Percentiles rank a stretch among this genome's conserved stretches.
phyloP scores from a whole-genome alignment of 1,140 invertebrate genomes.

The Camponotus pennsylvanicus region DNA sequence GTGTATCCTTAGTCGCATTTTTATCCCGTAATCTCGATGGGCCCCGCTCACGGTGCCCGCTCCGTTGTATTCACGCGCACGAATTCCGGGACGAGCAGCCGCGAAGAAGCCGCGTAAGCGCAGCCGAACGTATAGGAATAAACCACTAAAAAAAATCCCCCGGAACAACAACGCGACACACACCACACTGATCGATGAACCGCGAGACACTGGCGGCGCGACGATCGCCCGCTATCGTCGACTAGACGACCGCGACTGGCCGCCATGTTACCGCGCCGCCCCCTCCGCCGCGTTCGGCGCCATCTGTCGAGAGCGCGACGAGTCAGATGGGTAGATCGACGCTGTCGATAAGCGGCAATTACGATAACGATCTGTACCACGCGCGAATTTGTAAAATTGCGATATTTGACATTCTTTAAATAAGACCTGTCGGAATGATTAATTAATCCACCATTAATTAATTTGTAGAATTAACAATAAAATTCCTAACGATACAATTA shows the following conservation, averaged over 20 bases:
- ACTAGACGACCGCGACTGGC: constrained; percentile 27
- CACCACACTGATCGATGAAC: constrained; percentile 83
- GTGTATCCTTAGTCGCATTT: constrained; percentile 82
- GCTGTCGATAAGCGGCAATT: neutral
- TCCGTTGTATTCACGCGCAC: constrained; percentile 53
- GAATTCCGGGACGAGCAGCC: constrained; percentile 16
- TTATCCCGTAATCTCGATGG: constrained; percentile 61
- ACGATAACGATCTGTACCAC: neutral
- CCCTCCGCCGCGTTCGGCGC: neutral
- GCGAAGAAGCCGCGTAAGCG: constrained; percentile 27
- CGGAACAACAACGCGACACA: constrained; percentile 81
- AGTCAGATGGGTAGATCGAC: neutral
- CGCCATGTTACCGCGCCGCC: constrained; percentile 55
- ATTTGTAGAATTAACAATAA: too few relatives aligned
- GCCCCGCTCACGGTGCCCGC: constrained; percentile 62
- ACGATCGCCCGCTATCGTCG: constrained; percentile 72
- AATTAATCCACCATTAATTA: too few relatives aligned
- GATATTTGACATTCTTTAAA: too few relatives aligned
- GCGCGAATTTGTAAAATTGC: too few relatives aligned
- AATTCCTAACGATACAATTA: too few relatives aligned
- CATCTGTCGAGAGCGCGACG: neutral
- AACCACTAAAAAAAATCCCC: constrained; percentile 77
- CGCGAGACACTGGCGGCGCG: constrained; percentile 81
- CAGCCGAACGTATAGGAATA: constrained; percentile 61
- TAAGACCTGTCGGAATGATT: too few relatives aligned